These are phyloP conservation scores for Drosophila oshimai DNA, from an alignment of 1,140 invertebrate genomes.

Conservation along the genomic window DNA sequence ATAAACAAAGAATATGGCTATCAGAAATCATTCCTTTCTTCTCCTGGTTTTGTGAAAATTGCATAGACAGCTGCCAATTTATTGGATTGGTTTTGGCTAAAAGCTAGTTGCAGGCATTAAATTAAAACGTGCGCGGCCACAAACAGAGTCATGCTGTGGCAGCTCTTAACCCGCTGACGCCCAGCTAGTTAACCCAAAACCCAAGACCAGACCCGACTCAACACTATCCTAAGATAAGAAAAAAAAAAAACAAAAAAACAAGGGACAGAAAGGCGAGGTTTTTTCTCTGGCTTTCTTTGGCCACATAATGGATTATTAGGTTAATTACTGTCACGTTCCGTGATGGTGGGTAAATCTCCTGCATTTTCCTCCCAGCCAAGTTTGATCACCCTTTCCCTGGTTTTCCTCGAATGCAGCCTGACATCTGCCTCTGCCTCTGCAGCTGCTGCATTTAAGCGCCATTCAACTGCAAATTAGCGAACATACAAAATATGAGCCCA, in stretches of 20 bases:
- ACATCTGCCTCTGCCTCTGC: too few species aligned
- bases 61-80: slow-evolving; percentile 36
- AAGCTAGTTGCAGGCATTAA: slow-evolving; percentile 56
- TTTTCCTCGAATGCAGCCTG: slow-evolving; percentile 32
- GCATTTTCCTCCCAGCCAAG: too few species aligned
- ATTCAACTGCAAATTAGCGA: slow-evolving; percentile 72
- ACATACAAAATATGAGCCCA: slow-evolving; percentile 48
- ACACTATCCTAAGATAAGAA: background rate
- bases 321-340: slow-evolving; percentile 73
- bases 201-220: too few species aligned
- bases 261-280: slow-evolving; percentile 22
- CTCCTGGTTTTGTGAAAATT: too few species aligned
- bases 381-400: too few species aligned
- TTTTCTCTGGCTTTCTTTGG: slow-evolving; percentile 52
- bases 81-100: slow-evolving; percentile 35
- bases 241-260: slow-evolving; percentile 6
- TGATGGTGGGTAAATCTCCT: slow-evolving; percentile 3
- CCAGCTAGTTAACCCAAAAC: slow-evolving; percentile 71
- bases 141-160: slow-evolving; percentile 51
- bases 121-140: slow-evolving; percentile 48
- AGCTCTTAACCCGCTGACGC: slow-evolving; percentile 61
- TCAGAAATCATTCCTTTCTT: slow-evolving; percentile 22
- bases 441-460: too few species aligned
- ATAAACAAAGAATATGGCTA: slow-evolving; percentile 9
- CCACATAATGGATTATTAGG: slow-evolving; percentile 76